A percentile compares a stretch with the other conserved stretches of the same genome.
Conservation (phyloP, 2,113 vertebrate genomes). For the Chaetodon auriga region DNA sequence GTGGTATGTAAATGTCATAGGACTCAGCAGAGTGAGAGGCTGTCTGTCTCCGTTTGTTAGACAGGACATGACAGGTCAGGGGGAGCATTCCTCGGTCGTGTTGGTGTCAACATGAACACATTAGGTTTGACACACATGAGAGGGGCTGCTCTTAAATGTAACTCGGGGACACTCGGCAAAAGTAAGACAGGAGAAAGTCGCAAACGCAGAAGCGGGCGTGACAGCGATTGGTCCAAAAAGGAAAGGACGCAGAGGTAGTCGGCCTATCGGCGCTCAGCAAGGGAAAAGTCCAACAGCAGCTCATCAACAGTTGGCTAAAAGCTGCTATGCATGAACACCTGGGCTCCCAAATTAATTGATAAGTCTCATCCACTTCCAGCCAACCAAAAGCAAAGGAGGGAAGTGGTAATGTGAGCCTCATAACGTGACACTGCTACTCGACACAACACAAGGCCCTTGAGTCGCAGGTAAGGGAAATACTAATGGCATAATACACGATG, state of each 20-base stretch:
- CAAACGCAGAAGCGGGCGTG: background rate
- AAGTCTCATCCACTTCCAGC: too few species aligned
- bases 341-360: too few species aligned
- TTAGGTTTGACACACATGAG: constrained; percentile 42
- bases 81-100: constrained; percentile 45
- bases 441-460: background rate
- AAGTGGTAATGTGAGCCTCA: background rate
- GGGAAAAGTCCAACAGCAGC: background rate
- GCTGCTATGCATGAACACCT: background rate
- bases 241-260: too few species aligned
- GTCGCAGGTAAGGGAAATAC: background rate
- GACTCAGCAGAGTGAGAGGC: constrained; percentile 77
- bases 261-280: too few species aligned
- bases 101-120: constrained; percentile 58
- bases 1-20: constrained; percentile 84
- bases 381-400: too few species aligned
- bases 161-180: constrained; percentile 17
- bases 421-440: background rate
- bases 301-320: background rate
- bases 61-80: constrained; percentile 72
- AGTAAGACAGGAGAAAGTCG: background rate
- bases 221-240: too few species aligned
- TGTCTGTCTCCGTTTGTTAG: constrained; percentile 67
- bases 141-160: constrained; percentile 3
- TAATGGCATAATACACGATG: background rate